phyloP scores from a whole-genome alignment of 2,888 invertebrate species.

The Oxyteleia sp. region DNA sequence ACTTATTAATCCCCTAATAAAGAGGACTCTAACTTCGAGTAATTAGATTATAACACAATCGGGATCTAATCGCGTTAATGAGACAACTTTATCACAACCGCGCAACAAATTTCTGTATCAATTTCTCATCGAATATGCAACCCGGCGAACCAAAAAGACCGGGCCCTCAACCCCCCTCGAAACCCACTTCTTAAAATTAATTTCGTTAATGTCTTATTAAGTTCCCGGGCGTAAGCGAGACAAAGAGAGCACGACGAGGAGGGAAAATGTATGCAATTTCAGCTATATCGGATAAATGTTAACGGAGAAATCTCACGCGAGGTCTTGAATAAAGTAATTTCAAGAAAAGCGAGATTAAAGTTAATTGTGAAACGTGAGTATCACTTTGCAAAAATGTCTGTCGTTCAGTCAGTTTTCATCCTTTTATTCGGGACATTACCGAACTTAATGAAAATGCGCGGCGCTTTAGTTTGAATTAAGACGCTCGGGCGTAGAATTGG shows the following conservation, averaged over 20 bases:
- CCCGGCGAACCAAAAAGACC: not conserved
- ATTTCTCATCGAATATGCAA: constrained; percentile 19
- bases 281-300: constrained; percentile 58
- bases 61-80: constrained; percentile 63
- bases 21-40: constrained; percentile 46
- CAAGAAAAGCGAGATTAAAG: constrained; percentile 61
- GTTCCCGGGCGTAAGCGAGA: constrained; percentile 14
- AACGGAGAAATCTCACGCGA: constrained; percentile 56
- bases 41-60: constrained; percentile 64
- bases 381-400: constrained; percentile 61
- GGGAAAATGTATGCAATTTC: constrained; percentile 30
- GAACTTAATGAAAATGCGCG: constrained; percentile 55
- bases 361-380: constrained; percentile 63
- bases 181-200: constrained; percentile 31
- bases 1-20: constrained; percentile 69
- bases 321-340: constrained; percentile 58
- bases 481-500: constrained; percentile 5
- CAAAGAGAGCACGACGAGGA: not conserved
- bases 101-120: constrained; percentile 39
- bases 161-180: constrained; percentile 9
- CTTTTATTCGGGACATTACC: constrained; percentile 41
- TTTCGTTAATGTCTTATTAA: constrained; percentile 54
- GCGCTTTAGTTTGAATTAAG: constrained; percentile 56
- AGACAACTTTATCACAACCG: constrained; percentile 42
- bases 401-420: constrained; percentile 60